A percentile compares a stretch with the other conserved stretches of the same genome.
These are phyloP conservation scores for Exocentrus adspersus DNA, from an alignment of 2,888 invertebrate species.

Conservation along the genomic window DNA sequence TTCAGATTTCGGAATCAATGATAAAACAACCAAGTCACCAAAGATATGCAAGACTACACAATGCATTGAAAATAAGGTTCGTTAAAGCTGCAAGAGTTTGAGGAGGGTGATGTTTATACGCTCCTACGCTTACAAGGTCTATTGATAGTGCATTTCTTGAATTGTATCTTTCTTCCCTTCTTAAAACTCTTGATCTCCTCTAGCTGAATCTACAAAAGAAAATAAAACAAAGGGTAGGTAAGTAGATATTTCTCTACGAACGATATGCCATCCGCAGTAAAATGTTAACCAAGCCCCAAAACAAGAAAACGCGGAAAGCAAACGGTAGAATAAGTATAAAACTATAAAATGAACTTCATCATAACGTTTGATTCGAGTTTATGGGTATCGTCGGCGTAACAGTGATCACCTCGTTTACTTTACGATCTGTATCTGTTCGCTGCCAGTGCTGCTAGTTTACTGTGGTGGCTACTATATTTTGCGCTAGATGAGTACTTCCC, in stretches of 20 bases:
- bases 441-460: slow-evolving; percentile 21
- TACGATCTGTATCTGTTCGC: slow-evolving; percentile 57
- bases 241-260: no score
- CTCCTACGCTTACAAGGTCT: no score
- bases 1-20: background rate
- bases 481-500: slow-evolving; percentile 59
- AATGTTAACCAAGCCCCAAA: slow-evolving; percentile 7
- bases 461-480: slow-evolving; percentile 57
- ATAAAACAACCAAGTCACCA: no score
- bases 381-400: slow-evolving; percentile 25
- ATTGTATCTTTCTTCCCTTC: no score
- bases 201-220: no score
- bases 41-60: no score
- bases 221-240: no score
- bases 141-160: no score
- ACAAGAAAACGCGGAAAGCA: slow-evolving; percentile 9
- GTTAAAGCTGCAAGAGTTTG: no score
- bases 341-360: slow-evolving; percentile 52
- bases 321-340: slow-evolving; percentile 40
- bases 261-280: background rate
- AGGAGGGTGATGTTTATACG: no score
- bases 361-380: slow-evolving; percentile 55
- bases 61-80: no score
- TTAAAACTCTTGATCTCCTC: no score
- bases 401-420: slow-evolving; percentile 57